Evolutionary conservation across 2,888 invertebrate genomes (phyloP), one percentile per base, ranked within the genome.

Genomic region (Achlya flavicornis): DNA sequence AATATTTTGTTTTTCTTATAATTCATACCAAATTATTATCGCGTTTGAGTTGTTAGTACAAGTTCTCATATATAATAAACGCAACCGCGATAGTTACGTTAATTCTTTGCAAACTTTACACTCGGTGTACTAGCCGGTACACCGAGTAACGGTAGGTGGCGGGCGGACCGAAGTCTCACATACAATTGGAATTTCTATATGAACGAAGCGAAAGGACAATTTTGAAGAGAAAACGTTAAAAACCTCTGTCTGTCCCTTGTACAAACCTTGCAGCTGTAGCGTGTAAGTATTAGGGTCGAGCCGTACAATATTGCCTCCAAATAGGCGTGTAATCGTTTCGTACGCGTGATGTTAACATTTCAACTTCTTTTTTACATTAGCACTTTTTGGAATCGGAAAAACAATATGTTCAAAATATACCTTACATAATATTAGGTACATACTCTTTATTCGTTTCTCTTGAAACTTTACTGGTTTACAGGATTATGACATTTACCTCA

Each of bases 261-360:
- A 57, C 61, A 66, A 66, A 63, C 65, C 61, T 66, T 66, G 67
- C 61, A 63, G 65, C 63, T 60, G 60, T 60, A 60, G 41, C 60
- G 60, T 26, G 60, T 60, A 38, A 43, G 60, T 60, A 60, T 60
- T 61, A 64, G 41, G 61, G 70, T 64, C 60, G 60, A 41, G 26
- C 41, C 43, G 60, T 60, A 63, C 65, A 63, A 65, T 66, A 73
- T 68, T 69, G 70, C 65, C 63, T 68, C 63, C 71, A 71, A 66
- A 68, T 64, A 70, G 58, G 63, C 72, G 68, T 68, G 67, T 73
- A 72, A 72, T 73, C 69, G 66, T 66, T 72, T 65, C 63, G 70
- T 68, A 58, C 65, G 64, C 66, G 64, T 65, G 63, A 72, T 69
- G 66, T 64, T 63, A 67, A 67, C 62, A 66, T 67, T 64, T 63